Percentiles rank a stretch among this genome's conserved stretches.
These are phyloP conservation scores for Drosophila lini DNA, from an alignment of 1,140 invertebrate species.

Conservation along the genomic window DNA sequence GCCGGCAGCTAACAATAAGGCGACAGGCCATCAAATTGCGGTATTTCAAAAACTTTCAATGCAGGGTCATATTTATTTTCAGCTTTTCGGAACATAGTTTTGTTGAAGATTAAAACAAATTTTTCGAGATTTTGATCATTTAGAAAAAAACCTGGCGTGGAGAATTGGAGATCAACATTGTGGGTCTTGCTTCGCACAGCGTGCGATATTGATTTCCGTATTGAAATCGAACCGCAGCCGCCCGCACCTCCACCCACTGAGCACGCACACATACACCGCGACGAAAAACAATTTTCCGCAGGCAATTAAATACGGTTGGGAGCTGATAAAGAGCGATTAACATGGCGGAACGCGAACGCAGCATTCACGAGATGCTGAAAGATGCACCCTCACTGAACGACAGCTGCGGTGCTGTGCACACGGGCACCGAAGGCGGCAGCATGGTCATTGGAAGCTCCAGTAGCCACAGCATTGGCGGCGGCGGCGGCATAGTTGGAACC, in stretches of 20 bases:
- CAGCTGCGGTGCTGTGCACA: slow-evolving; percentile 90
- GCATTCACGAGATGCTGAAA: slow-evolving; percentile 95
- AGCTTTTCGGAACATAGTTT: slow-evolving; percentile 25
- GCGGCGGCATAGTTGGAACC: slow-evolving; percentile 1
- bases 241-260: background rate
- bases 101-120: slow-evolving; percentile 10
- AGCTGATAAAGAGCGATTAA: slow-evolving; percentile 6
- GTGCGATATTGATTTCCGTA: slow-evolving; percentile 30
- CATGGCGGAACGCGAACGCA: slow-evolving; percentile 86
- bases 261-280: slow-evolving; percentile 8
- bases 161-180: background rate
- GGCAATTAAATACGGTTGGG: slow-evolving; percentile 17
- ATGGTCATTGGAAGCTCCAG: slow-evolving; percentile 56
- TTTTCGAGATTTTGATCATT: background rate
- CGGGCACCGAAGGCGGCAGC: slow-evolving; percentile 87
- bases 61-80: slow-evolving; percentile 35
- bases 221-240: slow-evolving; percentile 1
- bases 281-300: slow-evolving; percentile 35
- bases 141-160: background rate
- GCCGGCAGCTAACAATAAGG: background rate
- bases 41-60: background rate
- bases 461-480: slow-evolving; percentile 54
- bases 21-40: background rate
- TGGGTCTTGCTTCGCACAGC: background rate
- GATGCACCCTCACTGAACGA: slow-evolving; percentile 92